Percentiles rank a stretch among this genome's conserved stretches.
These are phyloP conservation scores for Anguilla marmorata DNA, from an alignment of 2,797 vertebrate genomes.

Conservation along the genomic window DNA sequence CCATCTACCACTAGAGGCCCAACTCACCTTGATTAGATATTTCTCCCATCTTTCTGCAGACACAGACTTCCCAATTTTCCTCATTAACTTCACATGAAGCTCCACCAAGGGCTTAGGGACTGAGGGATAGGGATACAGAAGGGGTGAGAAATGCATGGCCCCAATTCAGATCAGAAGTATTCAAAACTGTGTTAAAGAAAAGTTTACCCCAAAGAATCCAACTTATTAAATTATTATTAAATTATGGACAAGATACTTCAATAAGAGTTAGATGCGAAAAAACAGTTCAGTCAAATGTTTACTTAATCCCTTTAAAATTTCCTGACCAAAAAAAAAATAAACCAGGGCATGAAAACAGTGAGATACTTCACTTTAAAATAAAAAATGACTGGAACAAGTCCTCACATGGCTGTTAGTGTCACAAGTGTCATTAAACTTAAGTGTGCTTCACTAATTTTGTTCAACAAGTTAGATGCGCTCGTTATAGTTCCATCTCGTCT, in stretches of 20 bases:
- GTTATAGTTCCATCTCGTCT: background rate
- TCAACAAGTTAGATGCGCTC: background rate
- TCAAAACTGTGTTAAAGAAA: background rate
- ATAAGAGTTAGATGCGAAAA: background rate
- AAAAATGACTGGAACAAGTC: too few relatives aligned
- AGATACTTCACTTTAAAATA: background rate
- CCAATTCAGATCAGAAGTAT: background rate
- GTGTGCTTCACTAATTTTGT: background rate
- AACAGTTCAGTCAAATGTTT: background rate
- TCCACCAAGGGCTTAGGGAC: constrained; percentile 93
- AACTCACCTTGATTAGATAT: constrained; percentile 90
- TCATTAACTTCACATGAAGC: constrained; percentile 94
- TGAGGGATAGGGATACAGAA: constrained; percentile 52
- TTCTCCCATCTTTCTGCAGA: constrained; percentile 97
- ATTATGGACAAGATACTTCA: background rate
- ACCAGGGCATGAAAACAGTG: background rate
- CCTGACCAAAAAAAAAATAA: background rate
- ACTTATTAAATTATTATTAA: background rate
- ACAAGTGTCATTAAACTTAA: too few relatives aligned
- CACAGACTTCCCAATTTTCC: constrained; percentile 94
- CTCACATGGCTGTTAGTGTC: too few relatives aligned
- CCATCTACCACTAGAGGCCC: background rate
- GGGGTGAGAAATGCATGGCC: background rate
- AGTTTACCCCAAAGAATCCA: background rate
- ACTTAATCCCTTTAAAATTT: background rate